A percentile compares a stretch with the other conserved stretches of the same genome.
Conservation (phyloP, 2,888 invertebrate species). For the Lamellibrachia columna region DNA sequence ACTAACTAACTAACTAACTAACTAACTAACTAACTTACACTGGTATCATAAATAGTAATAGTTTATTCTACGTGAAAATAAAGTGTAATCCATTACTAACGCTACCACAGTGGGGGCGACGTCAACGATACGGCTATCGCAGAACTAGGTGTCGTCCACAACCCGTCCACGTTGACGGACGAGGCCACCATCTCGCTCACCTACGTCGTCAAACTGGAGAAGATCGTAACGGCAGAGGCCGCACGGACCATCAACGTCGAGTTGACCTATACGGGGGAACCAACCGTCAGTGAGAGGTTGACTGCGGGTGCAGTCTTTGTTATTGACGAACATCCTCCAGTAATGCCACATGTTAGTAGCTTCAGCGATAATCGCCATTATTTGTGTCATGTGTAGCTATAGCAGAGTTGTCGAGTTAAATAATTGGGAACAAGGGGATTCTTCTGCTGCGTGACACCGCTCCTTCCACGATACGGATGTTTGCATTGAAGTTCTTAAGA, state of each 20-base stretch:
- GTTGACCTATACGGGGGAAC: not conserved
- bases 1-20: no score
- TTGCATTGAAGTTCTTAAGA: no score
- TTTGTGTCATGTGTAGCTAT: not conserved
- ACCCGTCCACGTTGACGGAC: not conserved
- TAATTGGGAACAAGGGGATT: not conserved
- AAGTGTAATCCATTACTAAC: no score
- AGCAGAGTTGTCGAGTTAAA: not conserved
- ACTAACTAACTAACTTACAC: no score
- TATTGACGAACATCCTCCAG: not conserved
- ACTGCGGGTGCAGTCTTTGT: not conserved
- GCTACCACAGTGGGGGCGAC: not conserved
- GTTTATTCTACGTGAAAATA: no score
- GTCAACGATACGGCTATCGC: not conserved
- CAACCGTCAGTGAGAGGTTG: not conserved
- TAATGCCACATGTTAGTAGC: not conserved
- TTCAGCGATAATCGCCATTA: not conserved
- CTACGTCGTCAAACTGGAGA: conserved; percentile 2
- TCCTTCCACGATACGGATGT: no score
- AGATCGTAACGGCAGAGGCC: not conserved
- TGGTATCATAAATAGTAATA: no score
- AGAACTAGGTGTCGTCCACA: not conserved
- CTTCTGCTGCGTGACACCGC: no score
- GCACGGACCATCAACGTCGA: not conserved
- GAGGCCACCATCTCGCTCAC: not conserved